Evolutionary conservation across 2,888 invertebrate genomes (phyloP), one percentile per base, ranked within the genome.

Genomic region (Spodoptera picta): DNA sequence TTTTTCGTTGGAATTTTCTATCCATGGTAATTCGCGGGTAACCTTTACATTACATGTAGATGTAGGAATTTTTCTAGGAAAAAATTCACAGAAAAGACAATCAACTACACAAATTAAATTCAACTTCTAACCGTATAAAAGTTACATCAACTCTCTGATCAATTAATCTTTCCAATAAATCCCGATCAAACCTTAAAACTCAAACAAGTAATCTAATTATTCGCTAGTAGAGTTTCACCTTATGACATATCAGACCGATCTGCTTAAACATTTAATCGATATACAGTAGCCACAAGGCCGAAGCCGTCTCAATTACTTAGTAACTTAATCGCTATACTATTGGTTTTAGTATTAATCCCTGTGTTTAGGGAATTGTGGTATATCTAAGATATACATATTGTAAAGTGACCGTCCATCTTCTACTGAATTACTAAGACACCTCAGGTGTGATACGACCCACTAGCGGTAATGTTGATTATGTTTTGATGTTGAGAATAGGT

Each of bases 241-340:
- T 50, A 24, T 53, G n/a, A 65, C 45, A 48, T 12, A 43, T 11
- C 14, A 10, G 12, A 7, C 0, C 41, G 27, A 49, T 42, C n/a
- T 45, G 54, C 48, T 41, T n/a, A 43, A 60, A 53, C 68, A 58
- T 54, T 41, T n/a, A 45, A 48, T 58, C 56, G 54, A 67, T 54
- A 48, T 46, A n/a, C 43, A 9, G 36, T 36, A 56, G n/a, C 41
- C 49, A 46, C 63, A 42, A 5, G 12, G 36, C 24, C 36, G 5
- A 12, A 65, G 46, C 69, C 45, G 10, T 59, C 46, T 63, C 54
- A 69, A 64, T 72, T 70, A 64, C 57, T 70, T 64, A 64, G 64
- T 69, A 60, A 69, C 31, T 23, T 54, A 75, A 69, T 75, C 75
- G 69, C 51, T 57, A 58, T 54, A 52, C 64, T 63, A 64, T 75